Evolutionary conservation across 2,113 vertebrate species (phyloP), one percentile per base, ranked within the genome.

Genomic region (Pseudopodoces humilis): DNA sequence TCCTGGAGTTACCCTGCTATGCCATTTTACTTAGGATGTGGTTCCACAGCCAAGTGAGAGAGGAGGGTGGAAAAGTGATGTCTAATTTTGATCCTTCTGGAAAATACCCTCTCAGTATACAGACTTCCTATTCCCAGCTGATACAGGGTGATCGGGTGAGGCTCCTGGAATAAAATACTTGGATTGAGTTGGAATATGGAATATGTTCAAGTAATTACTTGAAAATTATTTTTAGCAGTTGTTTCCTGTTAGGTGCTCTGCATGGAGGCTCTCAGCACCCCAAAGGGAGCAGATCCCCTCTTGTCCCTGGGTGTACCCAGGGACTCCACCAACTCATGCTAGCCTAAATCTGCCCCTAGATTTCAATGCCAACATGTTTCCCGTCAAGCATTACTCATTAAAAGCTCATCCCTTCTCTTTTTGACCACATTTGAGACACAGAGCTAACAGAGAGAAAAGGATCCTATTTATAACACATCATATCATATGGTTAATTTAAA

Each of bases 401-500:
- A 77, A 81, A 63, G 8, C 44, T 76, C 8, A 6, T 70, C 62
- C 30, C 24, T 76, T 94, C 62, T 64, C 55, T 49, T 86, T 81
- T 62, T 92, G 86, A 84, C 81, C 86, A 22, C 79, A 33, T 44
- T 92, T 0, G 1, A 86, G 65, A 87, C 46, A 20, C 3, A 6
- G 46, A 94, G 70, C 78, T 92, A 85, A 62, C 2, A 11, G 37
- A 47, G 53, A 76, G 68, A 56, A 23, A 87, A 30, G 22, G 23
- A 77, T 82, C 79, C 56, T 95, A 86, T 94, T 95, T 88, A 79
- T 89, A 82, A 86, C 78, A 33, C 13, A 4, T 78, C 18, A 5
- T 82, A 81, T 69, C 78, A 59, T 69, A 76, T 8, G 35, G 90
- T 62, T 95, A 90, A 92, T 92, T 95, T 93, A 17, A 95, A 96